Evolutionary conservation across 2,888 invertebrate genomes (phyloP).

Genomic region (Hirtodrosophila confusa): DNA sequence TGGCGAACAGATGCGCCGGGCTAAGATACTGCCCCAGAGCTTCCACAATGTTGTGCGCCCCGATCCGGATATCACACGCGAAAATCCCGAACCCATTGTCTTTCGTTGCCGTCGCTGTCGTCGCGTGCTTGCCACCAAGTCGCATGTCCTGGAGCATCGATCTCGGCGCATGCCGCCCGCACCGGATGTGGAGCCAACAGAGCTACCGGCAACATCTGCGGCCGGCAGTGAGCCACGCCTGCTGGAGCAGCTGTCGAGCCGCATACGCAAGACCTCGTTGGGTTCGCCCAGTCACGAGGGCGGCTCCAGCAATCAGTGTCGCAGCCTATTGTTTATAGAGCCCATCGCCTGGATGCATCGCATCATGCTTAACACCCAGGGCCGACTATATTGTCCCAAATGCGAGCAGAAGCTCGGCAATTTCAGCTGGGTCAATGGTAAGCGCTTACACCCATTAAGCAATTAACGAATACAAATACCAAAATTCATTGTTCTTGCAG

Average conservation of each 20-base stretch:
- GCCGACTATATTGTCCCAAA: conserved; percentile 94
- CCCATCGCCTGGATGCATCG: conserved; percentile 95
- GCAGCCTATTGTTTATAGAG: conserved; percentile 93
- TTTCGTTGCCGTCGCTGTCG: conserved; percentile 93
- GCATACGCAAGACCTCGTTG: conserved; percentile 76
- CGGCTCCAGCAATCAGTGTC: conserved; percentile 85
- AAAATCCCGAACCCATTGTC: conserved; percentile 92
- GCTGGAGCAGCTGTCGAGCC: conserved; percentile 79
- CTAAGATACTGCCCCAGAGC: conserved; percentile 92
- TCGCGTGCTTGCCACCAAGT: conserved; percentile 91
- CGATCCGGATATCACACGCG: conserved; percentile 90
- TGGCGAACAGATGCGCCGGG: conserved; percentile 92
- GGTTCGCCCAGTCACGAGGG: conserved; percentile 53
- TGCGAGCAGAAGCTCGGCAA: conserved; percentile 94
- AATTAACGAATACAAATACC: no score
- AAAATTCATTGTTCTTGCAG: conserved; percentile 81
- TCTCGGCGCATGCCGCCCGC: conserved; percentile 29
- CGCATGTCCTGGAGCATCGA: conserved; percentile 90
- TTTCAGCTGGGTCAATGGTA: conserved; percentile 95
- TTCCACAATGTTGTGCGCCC: conserved; percentile 91
- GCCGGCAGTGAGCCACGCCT: conserved; percentile 53
- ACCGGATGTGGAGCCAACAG: not conserved
- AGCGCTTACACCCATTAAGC: no score
- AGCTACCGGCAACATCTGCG: conserved; percentile 1
- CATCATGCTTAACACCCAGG: conserved; percentile 88